phyloP scores from a whole-genome alignment of 1,140 invertebrate species.

The Drosophila murphyi region DNA sequence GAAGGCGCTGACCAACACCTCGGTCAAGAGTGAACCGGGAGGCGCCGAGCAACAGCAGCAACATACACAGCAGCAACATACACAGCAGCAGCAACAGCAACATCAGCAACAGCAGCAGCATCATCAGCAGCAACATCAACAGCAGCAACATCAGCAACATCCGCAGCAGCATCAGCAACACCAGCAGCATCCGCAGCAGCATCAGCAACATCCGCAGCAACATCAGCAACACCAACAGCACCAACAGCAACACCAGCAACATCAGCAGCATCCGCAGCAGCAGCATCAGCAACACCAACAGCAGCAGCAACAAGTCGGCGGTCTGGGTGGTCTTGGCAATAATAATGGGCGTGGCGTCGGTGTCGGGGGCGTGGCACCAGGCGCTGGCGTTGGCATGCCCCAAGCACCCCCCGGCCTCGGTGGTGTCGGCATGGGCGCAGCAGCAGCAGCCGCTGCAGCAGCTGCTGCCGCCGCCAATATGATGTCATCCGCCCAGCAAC shows the following conservation, averaged over 20 bases:
- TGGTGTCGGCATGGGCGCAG: slow-evolving; percentile 39
- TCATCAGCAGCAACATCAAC: slow-evolving; percentile 52
- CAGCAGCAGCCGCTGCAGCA: no score
- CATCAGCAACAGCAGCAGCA: slow-evolving; percentile 84
- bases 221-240: no score
- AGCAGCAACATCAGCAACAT: slow-evolving; percentile 79
- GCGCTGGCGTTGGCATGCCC: slow-evolving; percentile 51
- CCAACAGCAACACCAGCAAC: slow-evolving; percentile 10
- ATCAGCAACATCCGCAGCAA: no score
- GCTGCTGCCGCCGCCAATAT: slow-evolving; percentile 42
- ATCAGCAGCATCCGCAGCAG: slow-evolving; percentile 84
- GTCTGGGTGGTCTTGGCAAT: slow-evolving; percentile 72
- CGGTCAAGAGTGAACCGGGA: slow-evolving; percentile 90
- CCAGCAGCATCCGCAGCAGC: background rate
- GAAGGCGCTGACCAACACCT: slow-evolving; percentile 93
- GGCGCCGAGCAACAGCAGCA: slow-evolving; percentile 42
- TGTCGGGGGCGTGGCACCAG: slow-evolving; percentile 57
- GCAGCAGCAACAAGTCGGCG: slow-evolving; percentile 75
- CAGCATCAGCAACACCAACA: slow-evolving; percentile 74
- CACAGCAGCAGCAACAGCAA: background rate
- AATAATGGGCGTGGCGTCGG: slow-evolving; percentile 78
- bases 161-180: slow-evolving; percentile 38
- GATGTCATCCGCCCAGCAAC: slow-evolving; percentile 76
- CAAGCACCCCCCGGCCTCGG: slow-evolving; percentile 52
- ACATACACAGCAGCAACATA: background rate